Percentiles rank a stretch among this genome's conserved stretches.
Conservation (phyloP, 2,888 invertebrate genomes). For the Muscina levida region DNA sequence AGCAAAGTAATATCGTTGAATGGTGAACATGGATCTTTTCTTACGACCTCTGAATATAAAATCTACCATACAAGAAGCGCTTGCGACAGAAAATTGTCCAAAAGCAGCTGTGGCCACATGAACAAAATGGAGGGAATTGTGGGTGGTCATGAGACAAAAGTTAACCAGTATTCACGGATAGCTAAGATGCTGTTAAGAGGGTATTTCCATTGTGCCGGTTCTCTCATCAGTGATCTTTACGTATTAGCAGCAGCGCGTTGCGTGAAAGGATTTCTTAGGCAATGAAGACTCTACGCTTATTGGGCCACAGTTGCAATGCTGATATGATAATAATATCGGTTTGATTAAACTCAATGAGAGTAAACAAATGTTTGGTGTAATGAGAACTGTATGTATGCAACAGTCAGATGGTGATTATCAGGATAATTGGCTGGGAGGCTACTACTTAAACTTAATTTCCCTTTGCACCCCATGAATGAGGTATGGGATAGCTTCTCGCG, state of each 20-base stretch:
- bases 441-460: too few species aligned
- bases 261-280: constrained; percentile 84
- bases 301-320: constrained; percentile 87
- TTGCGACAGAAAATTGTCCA: constrained; percentile 70
- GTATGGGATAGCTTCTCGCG: too few species aligned
- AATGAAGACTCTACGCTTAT: constrained; percentile 85
- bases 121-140: constrained; percentile 87
- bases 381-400: constrained; percentile 86
- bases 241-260: constrained; percentile 91
- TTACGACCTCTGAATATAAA: background rate
- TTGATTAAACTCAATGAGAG: constrained; percentile 84
- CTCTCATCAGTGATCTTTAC: constrained; percentile 87
- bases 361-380: constrained; percentile 82
- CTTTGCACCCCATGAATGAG: too few species aligned
- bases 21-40: constrained; percentile 73
- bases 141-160: constrained; percentile 88
- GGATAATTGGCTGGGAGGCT: constrained; percentile 90
- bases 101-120: constrained; percentile 84
- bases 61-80: constrained; percentile 48
- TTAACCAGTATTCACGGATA: constrained; percentile 87
- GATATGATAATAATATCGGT: constrained; percentile 91
- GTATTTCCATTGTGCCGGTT: constrained; percentile 88
- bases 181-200: constrained; percentile 82
- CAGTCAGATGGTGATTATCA: constrained; percentile 78
- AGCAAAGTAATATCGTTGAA: constrained; percentile 73